These are phyloP conservation scores for Hypomecis atomaria DNA, from an alignment of 2,888 invertebrate species.

Conservation along the genomic window DNA sequence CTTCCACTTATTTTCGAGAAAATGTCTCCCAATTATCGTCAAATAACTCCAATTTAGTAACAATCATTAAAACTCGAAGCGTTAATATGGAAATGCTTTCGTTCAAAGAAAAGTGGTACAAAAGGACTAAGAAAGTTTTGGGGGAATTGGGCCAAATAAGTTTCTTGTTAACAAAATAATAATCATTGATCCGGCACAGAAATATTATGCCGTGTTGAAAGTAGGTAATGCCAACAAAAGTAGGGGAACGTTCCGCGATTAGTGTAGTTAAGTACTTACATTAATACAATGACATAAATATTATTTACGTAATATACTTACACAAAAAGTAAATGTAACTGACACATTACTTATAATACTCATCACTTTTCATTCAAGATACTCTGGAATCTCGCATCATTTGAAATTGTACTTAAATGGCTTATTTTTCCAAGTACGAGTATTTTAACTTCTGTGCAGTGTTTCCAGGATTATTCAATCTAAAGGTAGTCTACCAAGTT, in stretches of 20 bases:
- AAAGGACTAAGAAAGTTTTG: constrained; percentile 19
- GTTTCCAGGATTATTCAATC: no score
- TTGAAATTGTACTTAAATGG: no score
- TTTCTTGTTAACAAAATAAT: constrained; percentile 22
- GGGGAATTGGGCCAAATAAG: constrained; percentile 15
- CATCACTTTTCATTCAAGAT: no score
- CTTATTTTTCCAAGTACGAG: no score
- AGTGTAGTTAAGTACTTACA: constrained; percentile 6
- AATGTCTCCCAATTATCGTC: constrained; percentile 35
- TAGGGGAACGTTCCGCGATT: background rate
- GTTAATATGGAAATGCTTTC: constrained; percentile 26
- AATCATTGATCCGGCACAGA: constrained; percentile 1
- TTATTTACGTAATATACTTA: no score
- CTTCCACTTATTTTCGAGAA: constrained; percentile 24
- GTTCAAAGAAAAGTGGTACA: constrained; percentile 24
- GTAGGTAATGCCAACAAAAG: no score
- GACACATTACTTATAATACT: no score
- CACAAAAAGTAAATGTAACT: no score
- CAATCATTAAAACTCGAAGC: constrained; percentile 29
- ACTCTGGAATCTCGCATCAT: no score
- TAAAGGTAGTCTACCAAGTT: no score
- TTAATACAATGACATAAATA: no score
- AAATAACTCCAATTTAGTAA: constrained; percentile 39
- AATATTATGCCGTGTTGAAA: background rate
- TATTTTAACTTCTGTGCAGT: no score